phyloP scores from a whole-genome alignment of 2,113 vertebrate species.

The rat (Rattus norvegicus) region GRCr8 NC_086022.1:17752001-17752500 shows the following conservation, averaged over 20 bases:
- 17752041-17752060: not conserved
- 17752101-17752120: not conserved
- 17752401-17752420: not conserved
- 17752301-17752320: not conserved
- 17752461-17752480: not conserved
- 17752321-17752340: not conserved
- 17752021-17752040: not conserved
- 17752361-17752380: not conserved
- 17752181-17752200: not conserved
- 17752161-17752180: not conserved
- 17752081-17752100: not conserved
- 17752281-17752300: not conserved
- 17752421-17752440: not conserved
- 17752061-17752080: conserved; percentile 12
- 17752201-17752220: not conserved
- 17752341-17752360: not conserved
- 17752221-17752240: not conserved
- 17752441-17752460: not conserved
- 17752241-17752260: not conserved
- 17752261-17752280: not conserved
- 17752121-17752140: not conserved
- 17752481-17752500: no score
- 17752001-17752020: not conserved
- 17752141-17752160: not conserved
- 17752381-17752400: not conserved